These are phyloP conservation scores for Enteromius unitaeniatus DNA, from an alignment of 2,797 vertebrate species.

Conservation along the genomic window DNA sequence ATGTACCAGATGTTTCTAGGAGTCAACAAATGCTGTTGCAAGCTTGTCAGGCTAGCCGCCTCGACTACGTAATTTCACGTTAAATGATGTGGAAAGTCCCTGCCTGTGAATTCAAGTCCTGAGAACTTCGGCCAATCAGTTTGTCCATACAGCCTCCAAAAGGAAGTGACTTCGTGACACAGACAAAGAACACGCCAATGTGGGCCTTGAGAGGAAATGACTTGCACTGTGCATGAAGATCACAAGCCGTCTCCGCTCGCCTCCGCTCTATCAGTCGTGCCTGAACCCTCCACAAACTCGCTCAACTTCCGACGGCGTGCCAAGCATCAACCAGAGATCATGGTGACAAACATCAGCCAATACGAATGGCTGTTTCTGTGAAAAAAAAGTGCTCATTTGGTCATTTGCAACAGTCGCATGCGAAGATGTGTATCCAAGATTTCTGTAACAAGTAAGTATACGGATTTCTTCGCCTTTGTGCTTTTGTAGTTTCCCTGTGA, in stretches of 20 bases:
- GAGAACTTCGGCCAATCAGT: slow-evolving; percentile 57
- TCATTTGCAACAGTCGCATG: slow-evolving; percentile 60
- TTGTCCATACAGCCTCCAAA: slow-evolving; percentile 61
- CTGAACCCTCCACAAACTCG: slow-evolving; percentile 30
- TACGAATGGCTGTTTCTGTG: slow-evolving; percentile 69
- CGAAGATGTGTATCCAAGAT: slow-evolving; percentile 74
- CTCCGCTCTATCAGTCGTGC: slow-evolving; percentile 18
- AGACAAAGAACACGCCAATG: slow-evolving; percentile 45
- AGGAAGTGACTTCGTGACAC: slow-evolving; percentile 73
- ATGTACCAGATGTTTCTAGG: not conserved
- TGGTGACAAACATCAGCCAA: slow-evolving; percentile 54
- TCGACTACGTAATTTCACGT: not conserved
- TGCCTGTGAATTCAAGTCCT: slow-evolving; percentile 39
- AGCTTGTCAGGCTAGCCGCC: not conserved
- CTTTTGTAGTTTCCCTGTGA: not conserved
- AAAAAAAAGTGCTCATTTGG: slow-evolving; percentile 72
- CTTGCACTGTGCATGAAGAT: slow-evolving; percentile 52
- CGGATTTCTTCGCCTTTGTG: slow-evolving; percentile 7
- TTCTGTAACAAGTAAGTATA: slow-evolving; percentile 71
- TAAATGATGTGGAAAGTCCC: slow-evolving; percentile 60
- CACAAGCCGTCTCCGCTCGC: slow-evolving; percentile 11
- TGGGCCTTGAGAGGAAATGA: slow-evolving; percentile 67
- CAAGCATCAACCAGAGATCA: slow-evolving; percentile 65
- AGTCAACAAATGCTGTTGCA: not conserved
- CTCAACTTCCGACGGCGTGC: slow-evolving; percentile 3